Evolutionary conservation across 2,113 vertebrate species (phyloP).

Genomic region (Theropithecus gelada): DNA sequence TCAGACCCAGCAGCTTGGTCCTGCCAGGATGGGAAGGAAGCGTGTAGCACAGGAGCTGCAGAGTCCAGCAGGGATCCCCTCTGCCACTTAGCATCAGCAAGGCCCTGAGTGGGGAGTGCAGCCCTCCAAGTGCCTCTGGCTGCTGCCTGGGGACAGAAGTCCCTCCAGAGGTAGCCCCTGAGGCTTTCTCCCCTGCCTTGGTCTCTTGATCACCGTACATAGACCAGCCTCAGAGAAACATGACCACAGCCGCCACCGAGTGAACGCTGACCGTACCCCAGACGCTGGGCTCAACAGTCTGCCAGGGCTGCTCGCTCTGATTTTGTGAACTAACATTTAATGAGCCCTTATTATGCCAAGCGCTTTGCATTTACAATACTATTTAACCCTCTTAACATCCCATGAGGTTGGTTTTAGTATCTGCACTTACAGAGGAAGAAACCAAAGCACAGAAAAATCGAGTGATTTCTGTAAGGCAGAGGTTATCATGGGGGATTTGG

Average conservation of each 20-base stretch:
- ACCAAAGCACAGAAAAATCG: neutral
- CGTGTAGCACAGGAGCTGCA: neutral
- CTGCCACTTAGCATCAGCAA: neutral
- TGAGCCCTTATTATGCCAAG: rapidly evolving
- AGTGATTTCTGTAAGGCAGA: neutral
- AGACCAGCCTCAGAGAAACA: neutral
- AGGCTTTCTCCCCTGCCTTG: neutral
- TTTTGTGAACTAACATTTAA: no score
- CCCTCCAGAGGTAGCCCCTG: neutral
- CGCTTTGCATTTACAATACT: rapidly evolving
- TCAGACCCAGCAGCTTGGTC: neutral
- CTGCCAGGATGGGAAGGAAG: neutral
- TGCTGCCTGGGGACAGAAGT: rapidly evolving
- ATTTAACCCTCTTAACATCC: rapidly evolving
- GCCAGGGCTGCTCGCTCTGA: neutral
- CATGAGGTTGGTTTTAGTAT: neutral
- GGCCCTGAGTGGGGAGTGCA: neutral
- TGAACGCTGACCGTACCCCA: rapidly evolving
- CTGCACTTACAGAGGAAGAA: neutral
- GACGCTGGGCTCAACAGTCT: rapidly evolving
- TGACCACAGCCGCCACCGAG: rapidly evolving
- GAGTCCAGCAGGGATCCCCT: no score
- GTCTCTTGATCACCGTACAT: neutral
- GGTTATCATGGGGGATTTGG: neutral
- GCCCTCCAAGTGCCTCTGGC: no score